A percentile compares a stretch with the other conserved stretches of the same genome.
phyloP scores from a whole-genome alignment of 2,797 vertebrate species.

The Rhabdophis nuchalis region DNA sequence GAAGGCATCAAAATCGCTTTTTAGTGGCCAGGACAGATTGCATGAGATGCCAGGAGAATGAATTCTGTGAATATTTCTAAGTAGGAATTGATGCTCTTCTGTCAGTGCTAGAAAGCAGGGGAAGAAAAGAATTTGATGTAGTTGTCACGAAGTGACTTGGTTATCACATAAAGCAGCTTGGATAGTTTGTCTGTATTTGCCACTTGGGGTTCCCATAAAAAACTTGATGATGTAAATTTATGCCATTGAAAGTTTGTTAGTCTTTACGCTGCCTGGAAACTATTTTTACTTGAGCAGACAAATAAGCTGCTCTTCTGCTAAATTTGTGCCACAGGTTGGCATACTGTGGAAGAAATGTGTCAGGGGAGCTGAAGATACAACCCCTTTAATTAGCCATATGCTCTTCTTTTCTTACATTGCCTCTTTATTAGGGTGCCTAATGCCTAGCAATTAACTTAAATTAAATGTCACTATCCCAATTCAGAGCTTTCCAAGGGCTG shows the following conservation, averaged over 20 bases:
- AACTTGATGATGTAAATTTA: background rate
- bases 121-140: constrained; percentile 20
- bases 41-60: constrained; percentile 16
- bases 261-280: background rate
- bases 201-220: background rate
- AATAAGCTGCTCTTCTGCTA: background rate
- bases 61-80: background rate
- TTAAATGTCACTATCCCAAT: background rate
- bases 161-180: background rate
- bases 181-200: background rate
- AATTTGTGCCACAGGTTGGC: background rate
- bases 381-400: constrained; percentile 7
- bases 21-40: background rate
- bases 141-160: background rate
- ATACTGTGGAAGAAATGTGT: background rate
- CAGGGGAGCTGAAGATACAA: background rate
- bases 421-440: background rate
- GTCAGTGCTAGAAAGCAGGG: background rate
- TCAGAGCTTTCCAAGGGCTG: background rate
- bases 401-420: background rate
- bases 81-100: background rate
- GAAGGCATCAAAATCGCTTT: background rate
- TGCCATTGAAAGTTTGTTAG: background rate
- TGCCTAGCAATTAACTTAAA: constrained; percentile 6
- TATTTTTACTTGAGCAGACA: background rate